Conservation (phyloP, 2,113 vertebrate genomes). For the Mustela lutreola region DNA sequence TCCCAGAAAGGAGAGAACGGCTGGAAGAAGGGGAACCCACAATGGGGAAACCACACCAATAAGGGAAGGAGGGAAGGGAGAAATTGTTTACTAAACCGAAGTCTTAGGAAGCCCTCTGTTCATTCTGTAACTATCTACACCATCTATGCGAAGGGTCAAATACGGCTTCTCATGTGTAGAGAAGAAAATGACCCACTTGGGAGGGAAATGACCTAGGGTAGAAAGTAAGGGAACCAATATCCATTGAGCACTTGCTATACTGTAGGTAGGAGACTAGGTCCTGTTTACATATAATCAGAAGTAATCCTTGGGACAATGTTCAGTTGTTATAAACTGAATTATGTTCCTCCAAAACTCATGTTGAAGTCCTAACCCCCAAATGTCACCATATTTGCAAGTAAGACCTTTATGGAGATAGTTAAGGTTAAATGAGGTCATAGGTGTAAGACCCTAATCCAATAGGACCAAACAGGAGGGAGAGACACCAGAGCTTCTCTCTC, state of each 20-base stretch:
- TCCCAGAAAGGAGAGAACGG: neutral
- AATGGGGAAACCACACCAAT: neutral
- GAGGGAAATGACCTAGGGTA: too few relatives aligned
- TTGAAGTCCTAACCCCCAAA: neutral
- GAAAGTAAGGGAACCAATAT: neutral
- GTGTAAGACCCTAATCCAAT: too few relatives aligned
- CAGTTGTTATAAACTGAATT: neutral
- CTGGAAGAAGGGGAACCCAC: neutral
- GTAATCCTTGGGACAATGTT: neutral
- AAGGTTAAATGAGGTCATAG: neutral
- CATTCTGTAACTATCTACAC: neutral
- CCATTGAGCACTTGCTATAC: rapidly evolving
- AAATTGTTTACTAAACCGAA: neutral
- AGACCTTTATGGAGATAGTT: neutral
- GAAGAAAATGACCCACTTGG: neutral
- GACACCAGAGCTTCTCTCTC: neutral
- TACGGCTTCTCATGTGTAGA: neutral
- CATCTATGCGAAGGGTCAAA: neutral
- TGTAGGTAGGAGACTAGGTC: neutral
- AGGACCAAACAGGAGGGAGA: neutral
- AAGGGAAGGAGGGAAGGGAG: neutral
- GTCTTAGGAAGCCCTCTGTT: neutral
- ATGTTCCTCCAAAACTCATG: neutral
- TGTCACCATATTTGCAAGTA: neutral
- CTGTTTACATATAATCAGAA: neutral